Evolutionary conservation across 2,888 invertebrate species (phyloP).

Genomic region (Perizoma flavofasciatum): DNA sequence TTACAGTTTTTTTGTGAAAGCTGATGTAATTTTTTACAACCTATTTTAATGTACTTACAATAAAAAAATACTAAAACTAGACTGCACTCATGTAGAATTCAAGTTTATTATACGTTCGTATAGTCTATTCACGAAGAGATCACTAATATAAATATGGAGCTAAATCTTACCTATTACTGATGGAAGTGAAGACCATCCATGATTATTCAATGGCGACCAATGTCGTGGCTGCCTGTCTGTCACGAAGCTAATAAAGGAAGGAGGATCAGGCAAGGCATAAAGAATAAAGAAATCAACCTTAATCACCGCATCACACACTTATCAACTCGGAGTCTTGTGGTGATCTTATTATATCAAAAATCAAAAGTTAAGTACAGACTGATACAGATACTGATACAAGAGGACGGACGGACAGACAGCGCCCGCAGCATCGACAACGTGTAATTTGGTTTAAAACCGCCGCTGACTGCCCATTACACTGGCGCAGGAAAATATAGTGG

Average conservation of each 20-base stretch:
- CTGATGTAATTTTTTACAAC: neutral
- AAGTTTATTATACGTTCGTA: too few species aligned
- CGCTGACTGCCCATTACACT: slow-evolving; percentile 22
- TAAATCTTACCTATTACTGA: too few species aligned
- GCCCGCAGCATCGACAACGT: slow-evolving; percentile 26
- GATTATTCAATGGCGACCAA: too few species aligned
- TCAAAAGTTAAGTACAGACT: slow-evolving; percentile 30
- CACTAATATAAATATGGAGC: too few species aligned
- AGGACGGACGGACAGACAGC: slow-evolving; percentile 25
- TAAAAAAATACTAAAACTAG: too few species aligned
- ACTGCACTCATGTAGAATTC: too few species aligned
- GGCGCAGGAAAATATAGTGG: slow-evolving; percentile 8
- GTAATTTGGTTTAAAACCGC: slow-evolving; percentile 30
- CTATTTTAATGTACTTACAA: neutral
- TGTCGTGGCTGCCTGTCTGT: too few species aligned
- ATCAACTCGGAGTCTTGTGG: slow-evolving; percentile 13
- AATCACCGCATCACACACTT: slow-evolving; percentile 11
- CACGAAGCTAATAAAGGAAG: too few species aligned
- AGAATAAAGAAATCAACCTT: neutral
- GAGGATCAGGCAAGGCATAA: too few species aligned
- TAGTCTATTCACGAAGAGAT: too few species aligned
- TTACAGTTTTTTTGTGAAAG: slow-evolving; percentile 16
- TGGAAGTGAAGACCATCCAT: too few species aligned
- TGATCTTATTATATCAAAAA: slow-evolving; percentile 20
- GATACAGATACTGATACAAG: slow-evolving; percentile 3